phyloP scores from a whole-genome alignment of 2,888 invertebrate genomes.

The Spodoptera littoralis region DNA sequence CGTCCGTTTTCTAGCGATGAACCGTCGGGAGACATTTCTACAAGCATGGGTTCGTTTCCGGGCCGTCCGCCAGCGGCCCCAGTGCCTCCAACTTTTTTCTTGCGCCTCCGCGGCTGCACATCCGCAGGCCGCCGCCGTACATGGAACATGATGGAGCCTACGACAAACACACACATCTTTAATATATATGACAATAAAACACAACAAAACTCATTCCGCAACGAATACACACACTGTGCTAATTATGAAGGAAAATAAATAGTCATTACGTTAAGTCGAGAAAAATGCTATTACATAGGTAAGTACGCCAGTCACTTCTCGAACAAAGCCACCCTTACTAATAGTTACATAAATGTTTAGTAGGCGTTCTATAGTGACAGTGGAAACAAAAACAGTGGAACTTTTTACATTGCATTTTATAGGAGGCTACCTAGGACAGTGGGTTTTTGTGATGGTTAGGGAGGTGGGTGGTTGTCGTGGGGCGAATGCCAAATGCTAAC shows the following conservation, averaged over 20 bases:
- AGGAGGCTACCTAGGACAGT: constrained; percentile 14
- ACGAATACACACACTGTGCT: neutral
- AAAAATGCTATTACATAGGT: neutral
- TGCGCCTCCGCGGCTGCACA: constrained; percentile 95
- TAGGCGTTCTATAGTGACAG: constrained; percentile 8
- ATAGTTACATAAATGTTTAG: constrained; percentile 12
- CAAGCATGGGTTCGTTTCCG: constrained; percentile 90
- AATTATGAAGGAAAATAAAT: neutral
- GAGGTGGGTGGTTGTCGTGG: constrained; percentile 21
- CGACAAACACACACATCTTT: constrained; percentile 42
- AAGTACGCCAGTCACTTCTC: constrained; percentile 5
- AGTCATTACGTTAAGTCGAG: neutral
- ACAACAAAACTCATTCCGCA: neutral
- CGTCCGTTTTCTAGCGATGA: constrained; percentile 90
- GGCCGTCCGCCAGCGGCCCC: constrained; percentile 87
- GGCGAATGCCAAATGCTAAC: constrained; percentile 10
- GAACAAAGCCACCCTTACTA: constrained; percentile 17
- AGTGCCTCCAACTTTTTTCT: constrained; percentile 91
- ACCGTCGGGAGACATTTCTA: constrained; percentile 95
- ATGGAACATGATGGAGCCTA: constrained; percentile 99
- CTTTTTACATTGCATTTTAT: constrained; percentile 33
- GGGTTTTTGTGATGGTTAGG: constrained; percentile 15
- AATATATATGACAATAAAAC: constrained; percentile 1
- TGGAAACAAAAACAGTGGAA: constrained; percentile 26
- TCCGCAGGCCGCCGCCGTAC: constrained; percentile 97